A percentile compares a stretch with the other conserved stretches of the same genome.
These are phyloP conservation scores for Parotia lawesii DNA, from an alignment of 2,113 vertebrate genomes.

Conservation along the genomic window DNA sequence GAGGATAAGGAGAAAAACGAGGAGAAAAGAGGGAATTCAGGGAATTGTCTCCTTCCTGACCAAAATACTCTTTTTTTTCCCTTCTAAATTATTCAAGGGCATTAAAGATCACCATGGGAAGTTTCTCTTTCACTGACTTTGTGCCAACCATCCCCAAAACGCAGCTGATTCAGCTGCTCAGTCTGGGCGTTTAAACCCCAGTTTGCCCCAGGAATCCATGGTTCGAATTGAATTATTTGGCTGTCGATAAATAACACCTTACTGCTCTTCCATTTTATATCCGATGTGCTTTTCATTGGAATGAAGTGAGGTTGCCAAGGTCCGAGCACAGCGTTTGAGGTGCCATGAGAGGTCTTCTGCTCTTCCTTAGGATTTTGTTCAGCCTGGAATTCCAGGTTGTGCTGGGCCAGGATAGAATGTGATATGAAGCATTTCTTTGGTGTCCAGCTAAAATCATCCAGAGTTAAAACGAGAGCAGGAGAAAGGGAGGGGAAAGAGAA, in stretches of 20 bases:
- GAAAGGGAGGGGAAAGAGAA: neutral
- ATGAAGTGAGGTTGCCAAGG: neutral
- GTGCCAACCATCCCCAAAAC: neutral
- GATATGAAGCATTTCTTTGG: neutral
- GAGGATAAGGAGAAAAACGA: neutral
- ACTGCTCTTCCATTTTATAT: neutral
- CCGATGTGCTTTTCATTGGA: neutral
- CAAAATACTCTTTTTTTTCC: neutral
- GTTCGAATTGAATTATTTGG: neutral
- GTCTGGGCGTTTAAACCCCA: neutral
- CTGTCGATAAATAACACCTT: neutral
- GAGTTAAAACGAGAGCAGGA: neutral
- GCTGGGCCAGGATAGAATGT: neutral
- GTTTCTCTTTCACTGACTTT: neutral
- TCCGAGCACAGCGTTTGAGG: rapidly evolving
- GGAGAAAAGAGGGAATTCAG: neutral
- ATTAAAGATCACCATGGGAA: neutral
- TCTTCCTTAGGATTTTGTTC: neutral
- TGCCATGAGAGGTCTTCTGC: rapidly evolving
- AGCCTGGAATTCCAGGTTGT: neutral
- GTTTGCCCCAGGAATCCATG: neutral
- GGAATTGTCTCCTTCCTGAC: neutral
- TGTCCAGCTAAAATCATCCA: neutral
- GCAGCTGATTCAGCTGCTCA: neutral
- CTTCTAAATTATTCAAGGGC: neutral